phyloP scores from a whole-genome alignment of 2,888 invertebrate species.

The Monochamus alternatus region DNA sequence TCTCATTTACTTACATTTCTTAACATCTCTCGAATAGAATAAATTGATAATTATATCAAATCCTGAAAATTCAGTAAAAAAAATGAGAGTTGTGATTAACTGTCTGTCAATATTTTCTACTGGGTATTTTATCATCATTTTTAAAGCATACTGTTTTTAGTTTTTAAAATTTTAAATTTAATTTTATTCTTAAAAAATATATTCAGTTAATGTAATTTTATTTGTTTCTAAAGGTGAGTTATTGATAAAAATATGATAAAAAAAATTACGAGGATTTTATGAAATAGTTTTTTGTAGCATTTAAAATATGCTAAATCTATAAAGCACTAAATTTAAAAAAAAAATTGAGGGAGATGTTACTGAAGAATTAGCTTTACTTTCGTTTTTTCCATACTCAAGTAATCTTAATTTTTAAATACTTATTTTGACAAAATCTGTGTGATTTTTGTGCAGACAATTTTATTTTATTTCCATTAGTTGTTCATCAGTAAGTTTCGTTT shows the following conservation, averaged over 20 bases:
- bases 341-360: not conserved
- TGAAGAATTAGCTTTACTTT: not conserved
- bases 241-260: no score
- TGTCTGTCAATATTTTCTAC: constrained; percentile 2
- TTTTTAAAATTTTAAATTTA: no score
- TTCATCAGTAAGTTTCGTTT: constrained; percentile 26
- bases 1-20: not conserved
- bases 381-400: not conserved
- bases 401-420: no score
- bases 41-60: not conserved
- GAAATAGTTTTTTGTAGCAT: no score
- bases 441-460: constrained; percentile 5
- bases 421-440: not conserved
- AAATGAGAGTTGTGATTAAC: not conserved
- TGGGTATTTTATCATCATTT: not conserved
- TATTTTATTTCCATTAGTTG: not conserved
- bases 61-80: not conserved
- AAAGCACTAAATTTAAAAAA: no score
- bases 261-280: no score
- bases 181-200: no score
- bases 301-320: no score
- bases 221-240: no score
- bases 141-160: no score
- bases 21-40: not conserved
- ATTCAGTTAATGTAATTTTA: no score